Evolutionary conservation across 2,797 vertebrate genomes (phyloP).

Genomic region (Lepidocolaptes lacrymiger): DNA sequence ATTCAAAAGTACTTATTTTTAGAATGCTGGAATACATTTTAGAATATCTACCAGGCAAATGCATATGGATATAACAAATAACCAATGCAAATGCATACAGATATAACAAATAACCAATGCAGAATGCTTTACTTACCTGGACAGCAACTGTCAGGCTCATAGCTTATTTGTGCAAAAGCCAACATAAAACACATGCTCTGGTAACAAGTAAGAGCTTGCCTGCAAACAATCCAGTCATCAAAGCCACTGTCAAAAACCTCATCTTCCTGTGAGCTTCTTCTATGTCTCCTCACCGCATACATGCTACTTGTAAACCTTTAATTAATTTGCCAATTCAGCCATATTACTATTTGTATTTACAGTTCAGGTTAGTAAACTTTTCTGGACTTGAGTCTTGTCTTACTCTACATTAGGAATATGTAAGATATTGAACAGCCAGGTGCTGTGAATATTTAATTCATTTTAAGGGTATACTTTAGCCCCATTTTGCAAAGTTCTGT

Average conservation of each 20-base stretch:
- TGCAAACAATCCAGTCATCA: not conserved
- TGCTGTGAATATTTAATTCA: not conserved
- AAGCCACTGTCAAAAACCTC: not conserved
- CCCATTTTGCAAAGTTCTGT: not conserved
- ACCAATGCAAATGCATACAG: not conserved
- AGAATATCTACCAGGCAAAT: not conserved
- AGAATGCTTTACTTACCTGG: not conserved
- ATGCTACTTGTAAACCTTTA: not conserved
- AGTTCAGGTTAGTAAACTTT: not conserved
- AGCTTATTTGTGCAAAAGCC: not conserved
- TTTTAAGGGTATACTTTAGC: not conserved
- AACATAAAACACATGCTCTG: not conserved
- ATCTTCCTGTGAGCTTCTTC: not conserved
- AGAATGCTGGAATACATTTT: not conserved
- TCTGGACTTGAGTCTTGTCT: not conserved
- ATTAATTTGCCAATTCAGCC: not conserved
- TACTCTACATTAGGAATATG: not conserved
- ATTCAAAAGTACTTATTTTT: not conserved
- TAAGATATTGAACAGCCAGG: not conserved
- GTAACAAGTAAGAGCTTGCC: not conserved
- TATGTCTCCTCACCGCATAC: not conserved
- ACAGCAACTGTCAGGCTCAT: not conserved
- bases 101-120: not conserved
- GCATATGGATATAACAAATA: not conserved
- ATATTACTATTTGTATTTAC: not conserved